Evolutionary conservation across 2,113 vertebrate genomes (phyloP).

Genomic region (Megaceryle torquata): DNA sequence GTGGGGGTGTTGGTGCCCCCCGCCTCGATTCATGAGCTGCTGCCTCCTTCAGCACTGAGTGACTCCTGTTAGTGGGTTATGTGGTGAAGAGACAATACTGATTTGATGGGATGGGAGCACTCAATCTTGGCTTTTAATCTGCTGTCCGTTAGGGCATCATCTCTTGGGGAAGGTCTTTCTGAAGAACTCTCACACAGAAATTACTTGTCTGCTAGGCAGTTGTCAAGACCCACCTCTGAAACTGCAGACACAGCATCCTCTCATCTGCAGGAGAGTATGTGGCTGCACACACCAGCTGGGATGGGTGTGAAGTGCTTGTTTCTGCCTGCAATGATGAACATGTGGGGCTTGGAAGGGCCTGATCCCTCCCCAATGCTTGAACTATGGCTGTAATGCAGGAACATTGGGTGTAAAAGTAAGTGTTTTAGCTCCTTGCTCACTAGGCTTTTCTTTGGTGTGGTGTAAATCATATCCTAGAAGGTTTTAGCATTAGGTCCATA

Average conservation of each 20-base stretch:
- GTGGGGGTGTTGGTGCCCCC: rapidly evolving
- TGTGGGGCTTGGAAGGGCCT: background rate
- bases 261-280: background rate
- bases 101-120: background rate
- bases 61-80: background rate
- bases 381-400: background rate
- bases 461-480: background rate
- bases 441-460: background rate
- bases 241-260: background rate
- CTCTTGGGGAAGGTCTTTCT: background rate
- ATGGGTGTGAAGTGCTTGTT: background rate
- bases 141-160: rapidly evolving
- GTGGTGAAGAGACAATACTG: background rate
- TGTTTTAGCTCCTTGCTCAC: background rate
- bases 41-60: background rate
- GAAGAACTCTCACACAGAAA: background rate
- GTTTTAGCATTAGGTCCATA: background rate
- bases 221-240: background rate
- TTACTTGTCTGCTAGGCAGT: background rate
- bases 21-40: rapidly evolving
- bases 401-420: background rate
- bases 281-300: background rate
- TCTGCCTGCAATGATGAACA: background rate
- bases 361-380: background rate
- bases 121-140: background rate